Percentiles rank a stretch among this genome's conserved stretches.
These are phyloP conservation scores for Ceyx cyanopectus DNA, from an alignment of 2,113 vertebrate genomes.

Conservation along the genomic window DNA sequence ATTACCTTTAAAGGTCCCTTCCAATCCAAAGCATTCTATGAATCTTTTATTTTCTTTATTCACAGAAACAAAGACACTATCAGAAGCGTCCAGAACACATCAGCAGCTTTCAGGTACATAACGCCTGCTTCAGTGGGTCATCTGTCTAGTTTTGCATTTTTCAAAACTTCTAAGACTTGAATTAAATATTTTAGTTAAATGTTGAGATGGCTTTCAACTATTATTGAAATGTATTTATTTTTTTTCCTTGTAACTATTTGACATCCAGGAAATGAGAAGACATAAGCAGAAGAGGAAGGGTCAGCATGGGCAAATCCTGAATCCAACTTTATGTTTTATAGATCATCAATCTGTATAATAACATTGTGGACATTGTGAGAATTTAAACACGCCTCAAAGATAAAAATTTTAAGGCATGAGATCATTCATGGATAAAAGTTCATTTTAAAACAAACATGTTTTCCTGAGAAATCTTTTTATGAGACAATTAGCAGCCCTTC, in stretches of 20 bases:
- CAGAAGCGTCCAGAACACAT: not conserved
- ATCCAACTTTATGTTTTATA: not conserved
- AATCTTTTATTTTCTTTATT: not conserved
- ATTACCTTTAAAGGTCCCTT: not conserved
- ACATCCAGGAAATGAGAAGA: not conserved
- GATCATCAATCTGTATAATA: not conserved
- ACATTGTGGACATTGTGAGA: conserved; percentile 8
- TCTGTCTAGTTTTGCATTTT: not conserved
- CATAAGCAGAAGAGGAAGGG: not conserved
- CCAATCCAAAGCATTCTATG: not conserved
- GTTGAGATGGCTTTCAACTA: not conserved
- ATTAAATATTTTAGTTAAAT: not conserved
- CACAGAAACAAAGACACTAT: not conserved
- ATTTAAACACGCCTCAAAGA: not conserved
- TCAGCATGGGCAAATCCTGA: not conserved
- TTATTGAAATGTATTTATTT: not conserved
- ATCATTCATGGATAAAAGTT: conserved; percentile 13
- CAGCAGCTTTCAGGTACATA: not conserved
- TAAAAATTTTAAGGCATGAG: conserved; percentile 18
- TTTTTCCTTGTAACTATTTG: not conserved
- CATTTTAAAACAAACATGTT: conserved; percentile 33
- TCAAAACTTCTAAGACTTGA: not conserved
- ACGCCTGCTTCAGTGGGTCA: not conserved
- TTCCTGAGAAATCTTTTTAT: conserved; percentile 41
- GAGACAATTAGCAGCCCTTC: conserved; percentile 39